Percentiles rank a stretch among this genome's conserved stretches.
Conservation (phyloP, 2,888 invertebrate genomes). For the Dryococelus australis region DNA sequence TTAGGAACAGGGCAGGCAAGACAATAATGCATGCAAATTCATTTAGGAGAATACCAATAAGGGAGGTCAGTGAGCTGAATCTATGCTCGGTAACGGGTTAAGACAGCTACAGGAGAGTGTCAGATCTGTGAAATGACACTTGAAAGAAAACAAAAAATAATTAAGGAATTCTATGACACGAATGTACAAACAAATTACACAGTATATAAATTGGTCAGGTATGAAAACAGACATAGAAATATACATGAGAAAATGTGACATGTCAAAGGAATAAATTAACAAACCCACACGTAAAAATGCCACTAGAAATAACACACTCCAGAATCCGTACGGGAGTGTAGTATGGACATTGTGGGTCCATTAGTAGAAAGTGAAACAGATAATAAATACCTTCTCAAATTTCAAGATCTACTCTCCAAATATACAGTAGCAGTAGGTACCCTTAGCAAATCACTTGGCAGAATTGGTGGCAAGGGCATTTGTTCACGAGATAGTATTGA, state of each 20-base stretch:
- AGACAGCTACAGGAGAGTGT: not conserved
- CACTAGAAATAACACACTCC: conserved; percentile 16
- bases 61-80: not conserved
- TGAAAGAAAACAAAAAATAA: not conserved
- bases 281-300: not conserved
- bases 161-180: not conserved
- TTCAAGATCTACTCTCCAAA: conserved; percentile 18
- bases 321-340: not conserved
- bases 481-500: not conserved
- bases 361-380: not conserved
- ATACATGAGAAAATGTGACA: not conserved
- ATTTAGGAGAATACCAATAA: not conserved
- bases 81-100: not conserved
- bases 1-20: conserved; percentile 52
- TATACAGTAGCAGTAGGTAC: not conserved
- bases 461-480: not conserved
- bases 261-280: not conserved
- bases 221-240: not conserved
- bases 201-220: not conserved
- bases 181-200: not conserved
- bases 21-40: conserved; percentile 52
- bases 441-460: not conserved
- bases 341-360: not conserved
- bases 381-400: not conserved
- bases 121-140: not conserved